Percentiles rank a stretch among this genome's conserved stretches.
Evolutionary conservation across 2,113 vertebrate species (phyloP).

Genomic region (Syngnathus floridae): DNA sequence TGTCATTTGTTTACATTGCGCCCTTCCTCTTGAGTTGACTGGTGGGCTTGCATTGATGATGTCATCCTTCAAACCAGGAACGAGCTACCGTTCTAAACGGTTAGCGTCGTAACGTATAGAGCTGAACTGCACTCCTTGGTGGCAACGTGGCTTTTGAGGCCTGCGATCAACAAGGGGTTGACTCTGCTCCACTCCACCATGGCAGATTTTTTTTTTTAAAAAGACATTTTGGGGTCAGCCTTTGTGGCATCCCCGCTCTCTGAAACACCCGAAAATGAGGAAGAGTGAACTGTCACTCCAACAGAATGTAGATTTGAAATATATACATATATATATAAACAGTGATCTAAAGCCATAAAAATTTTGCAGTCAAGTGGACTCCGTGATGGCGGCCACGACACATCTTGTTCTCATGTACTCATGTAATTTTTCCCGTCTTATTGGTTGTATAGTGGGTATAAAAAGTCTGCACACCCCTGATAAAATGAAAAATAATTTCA

Average conservation of each 20-base stretch:
- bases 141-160: neutral
- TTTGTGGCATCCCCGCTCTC: neutral
- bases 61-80: neutral
- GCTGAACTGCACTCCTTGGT: neutral
- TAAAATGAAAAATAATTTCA: neutral
- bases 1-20: neutral
- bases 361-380: constrained; percentile 45
- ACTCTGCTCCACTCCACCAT: neutral
- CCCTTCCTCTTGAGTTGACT: neutral
- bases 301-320: constrained; percentile 25
- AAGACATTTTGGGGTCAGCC: neutral
- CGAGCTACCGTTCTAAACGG: neutral
- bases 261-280: constrained; percentile 37
- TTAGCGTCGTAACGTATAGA: neutral
- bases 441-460: neutral
- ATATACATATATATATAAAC: constrained; percentile 26
- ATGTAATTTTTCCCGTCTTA: neutral
- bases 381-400: constrained; percentile 8
- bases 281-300: constrained; percentile 38
- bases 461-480: neutral
- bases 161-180: neutral
- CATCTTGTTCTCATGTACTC: neutral
- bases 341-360: constrained; percentile 45
- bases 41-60: too few species aligned
- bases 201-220: neutral